phyloP scores from a whole-genome alignment of 2,113 vertebrate species.

The Rhinichthys klamathensis region DNA sequence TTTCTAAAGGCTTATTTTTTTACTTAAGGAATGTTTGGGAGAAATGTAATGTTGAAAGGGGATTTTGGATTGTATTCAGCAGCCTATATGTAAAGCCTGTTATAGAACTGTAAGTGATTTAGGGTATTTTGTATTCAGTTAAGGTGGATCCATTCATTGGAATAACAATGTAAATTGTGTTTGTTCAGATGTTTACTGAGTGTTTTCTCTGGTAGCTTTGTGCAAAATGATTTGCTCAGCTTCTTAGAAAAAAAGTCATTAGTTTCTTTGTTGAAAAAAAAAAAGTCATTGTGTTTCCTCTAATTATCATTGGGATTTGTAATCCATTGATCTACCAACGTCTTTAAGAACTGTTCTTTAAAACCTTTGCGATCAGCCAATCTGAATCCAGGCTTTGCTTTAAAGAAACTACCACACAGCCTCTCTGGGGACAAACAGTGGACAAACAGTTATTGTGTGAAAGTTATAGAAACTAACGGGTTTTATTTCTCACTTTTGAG shows the following conservation, averaged over 20 bases:
- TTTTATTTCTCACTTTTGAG: constrained; percentile 13
- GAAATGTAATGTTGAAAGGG: not conserved
- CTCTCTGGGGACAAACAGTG: constrained; percentile 39
- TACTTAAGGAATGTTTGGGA: not conserved
- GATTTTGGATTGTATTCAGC: not conserved
- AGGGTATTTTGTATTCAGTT: not conserved
- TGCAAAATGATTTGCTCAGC: not conserved
- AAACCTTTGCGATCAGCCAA: not conserved
- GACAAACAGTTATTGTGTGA: constrained; percentile 3
- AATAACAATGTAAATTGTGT: constrained; percentile 18
- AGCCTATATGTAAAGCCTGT: not conserved
- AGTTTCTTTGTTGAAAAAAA: constrained; percentile 7
- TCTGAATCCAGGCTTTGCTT: constrained; percentile 15
- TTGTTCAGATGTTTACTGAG: constrained; percentile 13
- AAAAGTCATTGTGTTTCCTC: not conserved
- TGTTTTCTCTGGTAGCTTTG: not conserved
- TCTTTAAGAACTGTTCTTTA: constrained; percentile 22
- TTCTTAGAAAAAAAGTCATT: constrained; percentile 22
- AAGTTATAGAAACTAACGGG: not conserved
- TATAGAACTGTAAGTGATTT: not conserved
- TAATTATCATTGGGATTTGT: constrained; percentile 21
- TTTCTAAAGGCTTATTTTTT: not conserved
- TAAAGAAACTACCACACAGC: constrained; percentile 21
- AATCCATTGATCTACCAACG: not conserved
- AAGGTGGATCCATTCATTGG: not conserved